Base-by-base conservation (phyloP, 2,113 vertebrate genomes). In the Rhineura floridana region DNA sequence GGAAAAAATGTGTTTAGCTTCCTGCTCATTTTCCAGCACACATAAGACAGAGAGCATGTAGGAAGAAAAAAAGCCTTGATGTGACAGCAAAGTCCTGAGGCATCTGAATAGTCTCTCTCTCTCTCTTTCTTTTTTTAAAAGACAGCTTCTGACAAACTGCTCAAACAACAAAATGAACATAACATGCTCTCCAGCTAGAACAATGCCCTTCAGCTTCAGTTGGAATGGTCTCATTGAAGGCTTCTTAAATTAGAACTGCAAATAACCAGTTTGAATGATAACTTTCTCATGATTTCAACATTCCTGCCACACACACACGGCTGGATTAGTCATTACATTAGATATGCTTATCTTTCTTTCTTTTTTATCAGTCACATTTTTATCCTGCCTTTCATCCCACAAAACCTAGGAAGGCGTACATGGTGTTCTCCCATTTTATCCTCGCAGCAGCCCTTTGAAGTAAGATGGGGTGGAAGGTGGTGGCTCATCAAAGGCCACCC, bases 161-260 rank as follows among this genome's bases (percentile, higher is more conserved):
- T 96, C 95, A 93, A 94, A 96, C 88, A 95, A 95, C 94, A 95
- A 97, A 96, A 96, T 92, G 94, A 97, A 95, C 93, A 96, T 94
- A 94, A 96, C 94, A 95, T 91, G 94, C 91, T 95, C 94, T 95
- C 91, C 94, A 95, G 94, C 93, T 94, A 93, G 91, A 92, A 90
- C 91, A 92, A 85, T 95, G 95, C 96, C 97, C 95, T 94, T 89
- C 90, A 96, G 96, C 95, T 94, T 89, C 70, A 75, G 93, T 91
- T 93, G 93, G 92, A 95, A 95, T 93, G n/a, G 94, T 96, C 90
- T 91, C 92, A 94, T 93, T 96, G 95, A 96, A 95, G 95, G 94
- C 92, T 92, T 87, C 96, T 96, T 96, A 96, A 97, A 96, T 97
- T 97, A 96, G 95, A 93, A 90, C 93, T 94, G 94, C 92, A 94